Evolutionary conservation across 2,797 vertebrate species (phyloP), one percentile per base, ranked within the genome.

Genomic region (Poecilia picta): DNA sequence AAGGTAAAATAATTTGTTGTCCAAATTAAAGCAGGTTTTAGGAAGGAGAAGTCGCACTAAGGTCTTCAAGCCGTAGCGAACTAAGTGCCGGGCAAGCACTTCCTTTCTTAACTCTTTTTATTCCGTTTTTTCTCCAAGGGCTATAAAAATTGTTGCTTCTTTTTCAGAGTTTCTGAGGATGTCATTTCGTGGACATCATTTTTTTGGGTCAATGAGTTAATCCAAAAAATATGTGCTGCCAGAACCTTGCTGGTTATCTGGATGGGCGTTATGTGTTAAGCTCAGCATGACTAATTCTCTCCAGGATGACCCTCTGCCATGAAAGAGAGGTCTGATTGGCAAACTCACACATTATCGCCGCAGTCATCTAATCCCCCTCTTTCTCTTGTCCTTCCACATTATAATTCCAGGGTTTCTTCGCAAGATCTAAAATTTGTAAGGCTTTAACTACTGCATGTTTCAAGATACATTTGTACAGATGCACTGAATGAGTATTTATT

Each of bases 171-270:
- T 93, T 90, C 92, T 18, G 47, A 85, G 92, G 93, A 89, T 91
- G 89, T 93, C 86, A 88, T 93, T 94, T 88, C 88, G 91, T 33
- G 72, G 91, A 92, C 94, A 88, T 93, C 91, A 86, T 89, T 91
- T 94, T 94, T 94, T 93, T 94, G 95, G 95, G 94, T 96, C 95
- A 95, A 87, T 43, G 94, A 95, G 94, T 95, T 95, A 95, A 96
- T 95, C 90, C 90, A 87, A 91, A 95, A 96, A 95, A 92, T 92
- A 95, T 87, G 92, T 92, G 93, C 93, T 95, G 94, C 91, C 94
- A 95, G 89, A 93, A 89, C 82, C 89, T 85, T 53, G 81, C 87
- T 87, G 95, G 94, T 95, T 95, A 95, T 95, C 93, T 92, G 91
- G 88, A 91, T 93, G 94, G 87, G 92, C 95, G 90, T 94, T 94